phyloP scores from a whole-genome alignment of 2,797 vertebrate genomes.

The Rallus crepitans region DNA sequence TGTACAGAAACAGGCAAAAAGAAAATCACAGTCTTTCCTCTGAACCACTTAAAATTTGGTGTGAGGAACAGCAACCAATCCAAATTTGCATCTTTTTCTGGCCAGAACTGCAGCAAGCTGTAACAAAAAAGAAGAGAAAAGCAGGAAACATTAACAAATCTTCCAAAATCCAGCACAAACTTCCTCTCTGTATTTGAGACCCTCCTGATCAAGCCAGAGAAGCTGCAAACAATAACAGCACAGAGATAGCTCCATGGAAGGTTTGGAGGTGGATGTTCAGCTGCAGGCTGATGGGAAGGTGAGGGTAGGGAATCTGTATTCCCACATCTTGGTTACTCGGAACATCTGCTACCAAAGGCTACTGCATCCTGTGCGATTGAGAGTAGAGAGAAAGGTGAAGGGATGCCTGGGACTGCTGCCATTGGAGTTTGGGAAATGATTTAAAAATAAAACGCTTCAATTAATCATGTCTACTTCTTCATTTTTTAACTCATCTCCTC shows the following conservation, averaged over 20 bases:
- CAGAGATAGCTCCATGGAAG: background rate
- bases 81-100: background rate
- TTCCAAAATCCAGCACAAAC: background rate
- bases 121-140: background rate
- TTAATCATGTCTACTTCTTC: background rate
- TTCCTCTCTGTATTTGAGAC: background rate
- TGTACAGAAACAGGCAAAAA: background rate
- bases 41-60: background rate
- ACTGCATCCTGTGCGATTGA: background rate
- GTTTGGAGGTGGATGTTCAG: background rate
- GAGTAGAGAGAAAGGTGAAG: background rate
- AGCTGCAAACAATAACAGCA: background rate
- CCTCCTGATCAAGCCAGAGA: background rate
- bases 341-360: background rate
- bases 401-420: background rate
- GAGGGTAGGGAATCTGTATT: background rate
- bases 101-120: background rate
- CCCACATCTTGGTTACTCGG: background rate
- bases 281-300: background rate
- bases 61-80: background rate
- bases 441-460: background rate
- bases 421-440: background rate
- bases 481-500: background rate
- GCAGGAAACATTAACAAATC: background rate
- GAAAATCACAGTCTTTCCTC: background rate